These are phyloP conservation scores for Ambastaia sidthimunki DNA, from an alignment of 2,797 vertebrate species.

Conservation along the genomic window DNA sequence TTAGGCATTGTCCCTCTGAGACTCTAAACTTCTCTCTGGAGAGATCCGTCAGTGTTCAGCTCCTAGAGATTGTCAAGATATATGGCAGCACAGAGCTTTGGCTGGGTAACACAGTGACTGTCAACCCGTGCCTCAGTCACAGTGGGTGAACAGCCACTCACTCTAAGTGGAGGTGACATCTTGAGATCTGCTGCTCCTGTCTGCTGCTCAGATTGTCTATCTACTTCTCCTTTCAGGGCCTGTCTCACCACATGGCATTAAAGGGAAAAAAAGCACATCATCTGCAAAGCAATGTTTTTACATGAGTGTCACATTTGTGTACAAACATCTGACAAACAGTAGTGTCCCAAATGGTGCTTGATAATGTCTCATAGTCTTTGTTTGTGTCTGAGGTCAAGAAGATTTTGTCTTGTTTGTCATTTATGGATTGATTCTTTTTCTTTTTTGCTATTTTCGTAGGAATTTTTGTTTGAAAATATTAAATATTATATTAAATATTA, in stretches of 20 bases:
- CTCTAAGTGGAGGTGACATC: slow-evolving; percentile 35
- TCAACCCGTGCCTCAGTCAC: slow-evolving; percentile 25
- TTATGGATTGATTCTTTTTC: not conserved
- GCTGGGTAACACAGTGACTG: slow-evolving; percentile 21
- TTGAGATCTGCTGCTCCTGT: not conserved
- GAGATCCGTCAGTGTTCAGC: slow-evolving; percentile 19
- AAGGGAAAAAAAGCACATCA: not conserved
- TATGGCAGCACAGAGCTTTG: slow-evolving; percentile 15
- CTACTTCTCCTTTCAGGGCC: not conserved
- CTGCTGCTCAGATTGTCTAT: not conserved
- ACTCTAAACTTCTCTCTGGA: slow-evolving; percentile 32
- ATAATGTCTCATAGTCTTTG: too few species aligned
- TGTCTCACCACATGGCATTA: not conserved
- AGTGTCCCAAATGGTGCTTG: not conserved
- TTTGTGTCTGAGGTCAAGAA: not conserved
- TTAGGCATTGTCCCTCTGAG: slow-evolving; percentile 23
- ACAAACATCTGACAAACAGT: not conserved
- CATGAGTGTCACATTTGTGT: not conserved
- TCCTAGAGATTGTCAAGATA: slow-evolving; percentile 31
- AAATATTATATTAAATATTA: not conserved
- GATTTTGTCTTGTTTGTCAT: not conserved
- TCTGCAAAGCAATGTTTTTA: not conserved
- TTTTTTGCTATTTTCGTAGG: too few species aligned
- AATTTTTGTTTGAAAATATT: not conserved
- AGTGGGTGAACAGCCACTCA: slow-evolving; percentile 24